Percentiles rank a stretch among this genome's conserved stretches.
Evolutionary conservation across 35 echinoderm and acorn worm genomes (phyloP).

Genomic region (Ptychodera flava): DNA sequence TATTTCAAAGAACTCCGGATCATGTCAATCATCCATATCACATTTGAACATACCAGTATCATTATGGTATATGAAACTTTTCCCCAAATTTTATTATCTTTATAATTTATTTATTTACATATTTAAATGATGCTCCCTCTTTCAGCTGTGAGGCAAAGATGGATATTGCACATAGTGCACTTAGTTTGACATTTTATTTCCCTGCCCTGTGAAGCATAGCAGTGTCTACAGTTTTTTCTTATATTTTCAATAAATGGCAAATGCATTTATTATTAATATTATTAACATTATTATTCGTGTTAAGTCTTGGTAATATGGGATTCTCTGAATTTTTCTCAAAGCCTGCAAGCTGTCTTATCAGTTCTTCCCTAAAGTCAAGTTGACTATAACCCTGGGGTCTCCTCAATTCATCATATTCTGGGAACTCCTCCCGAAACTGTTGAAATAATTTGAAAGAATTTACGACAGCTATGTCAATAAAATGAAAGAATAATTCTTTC

Average conservation of each 20-base stretch:
- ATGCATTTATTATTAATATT: not conserved
- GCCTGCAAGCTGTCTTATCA: not conserved
- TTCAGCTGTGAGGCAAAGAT: not conserved
- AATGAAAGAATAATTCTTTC: not conserved
- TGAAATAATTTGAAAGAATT: not conserved
- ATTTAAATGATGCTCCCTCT: not conserved
- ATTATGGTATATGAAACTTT: too few relatives aligned
- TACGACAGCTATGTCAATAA: not conserved
- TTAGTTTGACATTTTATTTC: not conserved
- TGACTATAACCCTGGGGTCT: not conserved
- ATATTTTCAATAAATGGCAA: not conserved
- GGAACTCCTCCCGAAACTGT: not conserved
- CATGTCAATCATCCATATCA: too few relatives aligned
- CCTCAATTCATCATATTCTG: not conserved
- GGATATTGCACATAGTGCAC: not conserved
- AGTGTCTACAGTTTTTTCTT: not conserved
- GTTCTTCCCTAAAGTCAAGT: not conserved
- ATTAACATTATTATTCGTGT: not conserved
- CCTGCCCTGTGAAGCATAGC: not conserved
- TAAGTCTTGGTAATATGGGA: not conserved
- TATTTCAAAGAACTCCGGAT: too few relatives aligned
- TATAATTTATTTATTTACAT: too few relatives aligned
- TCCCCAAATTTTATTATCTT: too few relatives aligned
- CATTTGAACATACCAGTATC: too few relatives aligned
- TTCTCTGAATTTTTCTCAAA: not conserved